Conservation (phyloP, 1,140 invertebrate genomes). For the Homalodisca vitripennis region DNA sequence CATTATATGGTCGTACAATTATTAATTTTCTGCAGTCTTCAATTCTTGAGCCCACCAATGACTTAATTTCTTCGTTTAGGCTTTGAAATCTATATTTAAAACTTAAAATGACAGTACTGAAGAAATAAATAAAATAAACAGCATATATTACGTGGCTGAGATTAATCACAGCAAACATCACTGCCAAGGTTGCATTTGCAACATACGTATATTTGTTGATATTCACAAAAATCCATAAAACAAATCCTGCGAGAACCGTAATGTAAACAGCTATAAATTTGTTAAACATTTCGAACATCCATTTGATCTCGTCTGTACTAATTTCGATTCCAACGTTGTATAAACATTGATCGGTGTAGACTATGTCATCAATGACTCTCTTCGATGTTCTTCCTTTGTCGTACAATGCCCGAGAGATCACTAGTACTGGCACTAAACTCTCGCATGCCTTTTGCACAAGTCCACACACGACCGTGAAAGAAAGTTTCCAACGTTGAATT, state of each 20-base stretch:
- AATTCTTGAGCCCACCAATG: neutral
- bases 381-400: neutral
- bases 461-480: too few species aligned
- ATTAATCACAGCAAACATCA: too few species aligned
- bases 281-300: neutral
- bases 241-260: neutral
- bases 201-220: too few species aligned
- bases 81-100: slow-evolving; percentile 2
- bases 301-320: neutral
- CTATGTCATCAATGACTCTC: neutral
- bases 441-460: neutral
- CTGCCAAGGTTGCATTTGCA: too few species aligned
- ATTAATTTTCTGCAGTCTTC: neutral
- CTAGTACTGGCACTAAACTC: neutral
- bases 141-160: too few species aligned
- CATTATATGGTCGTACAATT: neutral
- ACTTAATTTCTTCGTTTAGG: slow-evolving; percentile 11
- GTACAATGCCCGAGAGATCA: neutral
- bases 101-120: neutral
- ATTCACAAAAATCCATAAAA: too few species aligned
- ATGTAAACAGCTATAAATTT: neutral
- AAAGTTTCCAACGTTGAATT: too few species aligned
- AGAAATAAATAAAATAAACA: neutral
- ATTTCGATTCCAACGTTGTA: neutral
- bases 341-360: neutral